Base-by-base conservation (phyloP, 2,113 vertebrate genomes). In the Ochotona princeps region DNA sequence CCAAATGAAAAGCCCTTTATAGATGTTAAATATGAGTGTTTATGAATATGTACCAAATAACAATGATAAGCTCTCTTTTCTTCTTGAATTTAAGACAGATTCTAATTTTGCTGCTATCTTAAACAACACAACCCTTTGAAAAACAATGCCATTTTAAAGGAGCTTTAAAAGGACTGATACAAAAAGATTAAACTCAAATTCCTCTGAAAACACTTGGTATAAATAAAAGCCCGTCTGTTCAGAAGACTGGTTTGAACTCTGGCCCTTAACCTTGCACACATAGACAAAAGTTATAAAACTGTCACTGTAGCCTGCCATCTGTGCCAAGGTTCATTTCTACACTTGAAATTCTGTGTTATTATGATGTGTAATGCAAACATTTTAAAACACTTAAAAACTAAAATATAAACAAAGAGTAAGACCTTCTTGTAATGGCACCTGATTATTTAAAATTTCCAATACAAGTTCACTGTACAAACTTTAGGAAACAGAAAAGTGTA, bases 181-280 rank as follows among this genome's bases (percentile, higher is more conserved):
- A 54, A 81, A 92, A 91, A 94, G 93, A 95, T 95, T 51, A 28
- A 88, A 51, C 4, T 94, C 20, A 51, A 35, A 73, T 83, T 94
- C 74, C 80, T 91, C 25, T 79, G 57, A 83, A 95, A 95, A 73
- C 38, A 80, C 80, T 38, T 80, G 2, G 18, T 82, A 32, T 90
- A 5, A n/a, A 80, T 86, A 92, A 93, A 95, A 84, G 60, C 18
- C 47, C 72, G 17, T 66, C 30, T 82, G 65, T 74, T 91, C 60
- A 90, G 63, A 86, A 90, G 28, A 54, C 51, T 5, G 10, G 14
- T 60, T 44, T 94, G 72, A n/a, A n/a, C 35, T 83, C 75, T 69
- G 87, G 74, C 54, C 66, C 66, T 84, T 93, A 80, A 74, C 57
- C 70, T 91, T 72, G 32, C 51, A 94, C 1, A 54, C 73, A 54